Evolutionary conservation across 2,113 vertebrate species (phyloP).

Genomic region (Dendrocopos noguchii): DNA sequence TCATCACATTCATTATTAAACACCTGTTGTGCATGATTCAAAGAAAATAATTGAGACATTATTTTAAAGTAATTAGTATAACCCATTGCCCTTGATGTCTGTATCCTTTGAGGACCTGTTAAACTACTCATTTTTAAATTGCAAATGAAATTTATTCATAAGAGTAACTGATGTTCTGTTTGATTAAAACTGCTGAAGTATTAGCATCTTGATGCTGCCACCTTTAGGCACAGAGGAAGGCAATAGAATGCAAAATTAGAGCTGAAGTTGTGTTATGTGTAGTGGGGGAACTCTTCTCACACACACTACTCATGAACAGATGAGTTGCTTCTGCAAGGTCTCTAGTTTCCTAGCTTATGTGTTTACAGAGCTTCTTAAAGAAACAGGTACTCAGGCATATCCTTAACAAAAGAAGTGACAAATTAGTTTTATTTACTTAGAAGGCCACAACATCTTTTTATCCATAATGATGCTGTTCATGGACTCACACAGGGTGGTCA

Average conservation of each 20-base stretch:
- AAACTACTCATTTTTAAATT: not conserved
- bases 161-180: not conserved
- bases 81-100: not conserved
- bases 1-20: not conserved
- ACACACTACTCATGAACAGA: not conserved
- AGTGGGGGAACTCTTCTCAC: fast-evolving
- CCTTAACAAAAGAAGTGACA: not conserved
- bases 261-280: not conserved
- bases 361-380: not conserved
- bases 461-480: not conserved
- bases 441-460: not conserved
- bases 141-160: constrained; percentile 10
- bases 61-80: not conserved
- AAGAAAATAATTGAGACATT: not conserved
- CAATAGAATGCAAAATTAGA: not conserved
- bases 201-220: constrained; percentile 37
- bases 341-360: not conserved
- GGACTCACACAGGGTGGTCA: not conserved
- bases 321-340: not conserved
- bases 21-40: not conserved
- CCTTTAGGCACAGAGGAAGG: not conserved
- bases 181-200: not conserved
- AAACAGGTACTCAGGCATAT: not conserved
- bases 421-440: not conserved
- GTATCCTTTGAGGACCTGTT: not conserved